Percentiles rank a stretch among this genome's conserved stretches.
Conservation (phyloP, 1,140 invertebrate genomes). For the Ceratosolen solmsi region DNA sequence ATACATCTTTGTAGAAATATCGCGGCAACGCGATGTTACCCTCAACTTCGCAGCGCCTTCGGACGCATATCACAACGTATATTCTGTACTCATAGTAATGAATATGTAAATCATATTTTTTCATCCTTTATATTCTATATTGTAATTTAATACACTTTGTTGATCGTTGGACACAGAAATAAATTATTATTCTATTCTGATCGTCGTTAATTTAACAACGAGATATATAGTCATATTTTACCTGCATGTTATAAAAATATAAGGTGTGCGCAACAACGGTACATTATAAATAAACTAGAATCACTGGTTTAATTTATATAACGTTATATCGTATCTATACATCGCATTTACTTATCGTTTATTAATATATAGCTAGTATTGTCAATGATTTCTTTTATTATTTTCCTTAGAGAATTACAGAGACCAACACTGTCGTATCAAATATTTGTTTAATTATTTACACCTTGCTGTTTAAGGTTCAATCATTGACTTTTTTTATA, state of each 20-base stretch:
- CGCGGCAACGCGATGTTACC: background rate
- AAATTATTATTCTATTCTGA: slow-evolving; percentile 32
- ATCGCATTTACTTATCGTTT: background rate
- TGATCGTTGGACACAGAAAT: slow-evolving; percentile 13
- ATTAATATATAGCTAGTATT: slow-evolving; percentile 4
- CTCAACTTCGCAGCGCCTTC: background rate
- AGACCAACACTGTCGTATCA: background rate
- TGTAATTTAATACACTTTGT: slow-evolving; percentile 18
- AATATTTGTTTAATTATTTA: slow-evolving; percentile 18
- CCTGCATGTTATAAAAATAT: slow-evolving; percentile 30
- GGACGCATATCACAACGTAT: slow-evolving; percentile 10
- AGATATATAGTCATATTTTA: background rate
- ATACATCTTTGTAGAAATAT: background rate
- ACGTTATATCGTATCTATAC: slow-evolving; percentile 4
- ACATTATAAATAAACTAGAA: slow-evolving; percentile 33
- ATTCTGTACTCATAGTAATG: background rate
- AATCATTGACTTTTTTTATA: background rate
- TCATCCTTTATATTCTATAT: background rate
- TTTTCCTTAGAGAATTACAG: slow-evolving; percentile 1
- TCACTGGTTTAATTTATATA: slow-evolving; percentile 27
- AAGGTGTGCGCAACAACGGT: background rate
- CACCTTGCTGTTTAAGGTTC: background rate
- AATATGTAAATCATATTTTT: background rate
- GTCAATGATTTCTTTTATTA: slow-evolving; percentile 4
- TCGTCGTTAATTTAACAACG: slow-evolving; percentile 15